Percentiles rank a stretch among this genome's conserved stretches.
Conservation (phyloP, 2,888 invertebrate species). For the Dysmachus trigonus region DNA sequence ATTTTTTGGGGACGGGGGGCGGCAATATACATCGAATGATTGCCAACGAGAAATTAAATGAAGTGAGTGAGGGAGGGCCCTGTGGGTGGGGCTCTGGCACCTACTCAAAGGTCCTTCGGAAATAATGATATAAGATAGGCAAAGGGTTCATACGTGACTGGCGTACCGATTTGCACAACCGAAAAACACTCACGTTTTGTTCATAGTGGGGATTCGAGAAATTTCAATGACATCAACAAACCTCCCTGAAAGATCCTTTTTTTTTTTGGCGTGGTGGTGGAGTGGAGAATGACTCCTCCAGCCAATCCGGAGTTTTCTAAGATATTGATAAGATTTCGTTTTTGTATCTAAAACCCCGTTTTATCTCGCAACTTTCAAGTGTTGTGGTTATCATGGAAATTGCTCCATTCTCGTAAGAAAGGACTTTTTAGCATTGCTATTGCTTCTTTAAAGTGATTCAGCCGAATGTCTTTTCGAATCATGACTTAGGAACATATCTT, state of each 20-base stretch:
- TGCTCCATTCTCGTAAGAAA: neutral
- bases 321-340: constrained; percentile 1
- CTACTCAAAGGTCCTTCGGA: constrained; percentile 16
- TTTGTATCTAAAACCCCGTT: neutral
- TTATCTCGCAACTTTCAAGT: neutral
- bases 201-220: neutral
- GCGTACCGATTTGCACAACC: neutral
- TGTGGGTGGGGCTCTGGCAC: neutral
- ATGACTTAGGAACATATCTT: neutral
- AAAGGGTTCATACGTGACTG: constrained; percentile 17
- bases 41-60: constrained; percentile 33
- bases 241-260: neutral
- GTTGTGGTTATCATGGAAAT: neutral
- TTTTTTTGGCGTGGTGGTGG: neutral
- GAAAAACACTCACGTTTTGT: constrained; percentile 13
- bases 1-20: too few species aligned
- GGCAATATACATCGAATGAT: constrained; percentile 2
- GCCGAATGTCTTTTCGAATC: neutral
- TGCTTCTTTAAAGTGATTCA: neutral
- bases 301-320: neutral
- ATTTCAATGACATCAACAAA: constrained; percentile 18
- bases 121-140: constrained; percentile 35
- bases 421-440: neutral
- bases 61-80: neutral
- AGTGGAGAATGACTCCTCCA: neutral